Conservation (phyloP, 2,797 vertebrate genomes). For the Trichosurus vulpecula region DNA sequence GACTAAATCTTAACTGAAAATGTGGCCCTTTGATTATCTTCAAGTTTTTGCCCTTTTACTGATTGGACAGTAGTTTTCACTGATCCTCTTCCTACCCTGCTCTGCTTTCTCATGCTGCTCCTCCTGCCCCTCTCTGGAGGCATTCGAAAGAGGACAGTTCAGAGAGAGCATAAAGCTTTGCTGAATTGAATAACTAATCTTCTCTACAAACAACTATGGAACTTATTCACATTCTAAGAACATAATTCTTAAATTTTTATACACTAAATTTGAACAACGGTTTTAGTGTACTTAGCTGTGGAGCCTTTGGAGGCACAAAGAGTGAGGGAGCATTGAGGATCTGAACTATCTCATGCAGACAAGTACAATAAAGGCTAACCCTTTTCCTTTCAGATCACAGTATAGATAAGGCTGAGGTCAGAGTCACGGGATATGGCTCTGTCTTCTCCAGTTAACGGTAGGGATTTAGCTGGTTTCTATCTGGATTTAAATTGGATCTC, state of each 20-base stretch:
- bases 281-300: not conserved
- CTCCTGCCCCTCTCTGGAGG: not conserved
- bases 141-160: not conserved
- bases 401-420: not conserved
- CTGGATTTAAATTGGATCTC: slow-evolving; percentile 12
- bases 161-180: not conserved
- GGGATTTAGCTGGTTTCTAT: slow-evolving; percentile 18
- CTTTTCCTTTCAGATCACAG: not conserved
- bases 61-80: slow-evolving; percentile 22
- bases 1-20: not conserved
- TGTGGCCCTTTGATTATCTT: not conserved
- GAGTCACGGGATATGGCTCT: not conserved
- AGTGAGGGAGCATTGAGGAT: not conserved
- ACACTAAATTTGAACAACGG: not conserved
- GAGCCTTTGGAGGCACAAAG: not conserved
- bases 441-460: slow-evolving; percentile 29
- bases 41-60: not conserved
- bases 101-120: not conserved
- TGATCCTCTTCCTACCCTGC: not conserved
- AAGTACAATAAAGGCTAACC: not conserved
- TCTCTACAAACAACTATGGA: not conserved
- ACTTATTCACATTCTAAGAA: not conserved
- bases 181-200: not conserved
- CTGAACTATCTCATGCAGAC: not conserved
- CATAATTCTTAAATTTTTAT: not conserved